Percentiles rank a stretch among this genome's conserved stretches.
phyloP scores from a whole-genome alignment of 92 coral and sea anemone species.

The Isaurus tuberculatus region DNA sequence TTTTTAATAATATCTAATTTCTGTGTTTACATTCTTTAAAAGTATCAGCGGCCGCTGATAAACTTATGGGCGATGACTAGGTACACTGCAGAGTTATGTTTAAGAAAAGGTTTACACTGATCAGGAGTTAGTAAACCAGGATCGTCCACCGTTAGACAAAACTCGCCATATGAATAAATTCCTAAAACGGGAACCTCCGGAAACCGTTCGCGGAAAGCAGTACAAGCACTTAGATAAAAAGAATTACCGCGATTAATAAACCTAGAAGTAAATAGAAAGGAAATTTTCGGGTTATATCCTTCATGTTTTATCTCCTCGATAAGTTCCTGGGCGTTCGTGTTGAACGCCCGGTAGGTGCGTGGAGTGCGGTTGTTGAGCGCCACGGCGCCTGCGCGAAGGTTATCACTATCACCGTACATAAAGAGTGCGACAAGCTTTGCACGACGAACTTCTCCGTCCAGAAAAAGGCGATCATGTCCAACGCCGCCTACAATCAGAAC shows the following conservation, averaged over 20 bases:
- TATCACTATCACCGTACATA: constrained; percentile 67
- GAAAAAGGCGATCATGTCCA: constrained; percentile 96
- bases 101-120: constrained; percentile 81
- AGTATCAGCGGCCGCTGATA: not conserved
- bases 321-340: constrained; percentile 80
- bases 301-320: constrained; percentile 67
- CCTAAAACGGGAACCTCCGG: constrained; percentile 77
- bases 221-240: constrained; percentile 86
- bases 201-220: constrained; percentile 81
- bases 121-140: constrained; percentile 72
- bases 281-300: constrained; percentile 73
- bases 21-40: not conserved
- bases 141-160: constrained; percentile 79
- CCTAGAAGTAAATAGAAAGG: constrained; percentile 87
- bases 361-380: constrained; percentile 77
- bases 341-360: constrained; percentile 76
- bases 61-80: constrained; percentile 81
- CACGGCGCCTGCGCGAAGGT: constrained; percentile 93
- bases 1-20: not conserved
- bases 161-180: constrained; percentile 93
- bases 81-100: constrained; percentile 88
- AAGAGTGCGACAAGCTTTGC: constrained; percentile 86
- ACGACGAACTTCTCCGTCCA: constrained; percentile 90
- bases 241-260: constrained; percentile 96
- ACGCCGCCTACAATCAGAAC: constrained; percentile 92